Evolutionary conservation across 1,140 invertebrate genomes (phyloP).

Genomic region (Drosophila kohkoa): DNA sequence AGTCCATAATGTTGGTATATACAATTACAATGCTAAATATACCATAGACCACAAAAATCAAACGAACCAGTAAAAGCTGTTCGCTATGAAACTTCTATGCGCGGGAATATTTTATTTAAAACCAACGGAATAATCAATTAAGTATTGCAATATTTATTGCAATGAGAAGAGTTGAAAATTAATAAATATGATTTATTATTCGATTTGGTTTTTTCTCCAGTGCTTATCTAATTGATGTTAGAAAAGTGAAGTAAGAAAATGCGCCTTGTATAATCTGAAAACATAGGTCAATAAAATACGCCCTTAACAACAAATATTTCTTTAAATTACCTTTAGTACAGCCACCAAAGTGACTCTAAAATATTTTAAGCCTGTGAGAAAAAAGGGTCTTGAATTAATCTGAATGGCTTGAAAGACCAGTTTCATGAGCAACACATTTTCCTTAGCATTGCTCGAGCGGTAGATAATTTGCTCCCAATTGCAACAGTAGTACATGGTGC

Average conservation of each 20-base stretch:
- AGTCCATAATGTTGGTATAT: too few species aligned
- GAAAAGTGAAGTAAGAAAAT: conserved; percentile 71
- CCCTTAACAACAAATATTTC: background rate
- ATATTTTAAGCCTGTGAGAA: conserved; percentile 65
- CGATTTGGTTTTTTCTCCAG: background rate
- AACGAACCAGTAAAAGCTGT: conserved; percentile 1
- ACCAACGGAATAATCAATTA: background rate
- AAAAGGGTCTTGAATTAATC: conserved; percentile 67
- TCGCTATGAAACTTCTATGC: conserved; percentile 11
- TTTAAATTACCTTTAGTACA: conserved; percentile 58
- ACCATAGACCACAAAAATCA: background rate
- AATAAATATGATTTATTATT: background rate
- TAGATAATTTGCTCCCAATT: conserved; percentile 68
- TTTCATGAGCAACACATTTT: conserved; percentile 71
- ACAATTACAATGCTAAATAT: background rate
- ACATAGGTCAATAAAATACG: background rate
- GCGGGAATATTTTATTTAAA: background rate
- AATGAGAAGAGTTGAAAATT: too few species aligned
- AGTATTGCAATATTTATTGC: too few species aligned
- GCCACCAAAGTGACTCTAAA: conserved; percentile 63
- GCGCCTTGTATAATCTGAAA: conserved; percentile 68
- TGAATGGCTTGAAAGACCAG: conserved; percentile 62
- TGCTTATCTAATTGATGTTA: conserved; percentile 61
- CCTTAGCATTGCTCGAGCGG: conserved; percentile 42
- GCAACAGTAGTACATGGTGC: conserved; percentile 60